phyloP scores from a whole-genome alignment of 2,797 vertebrate genomes.

The Rhabdomys pumilio region DNA sequence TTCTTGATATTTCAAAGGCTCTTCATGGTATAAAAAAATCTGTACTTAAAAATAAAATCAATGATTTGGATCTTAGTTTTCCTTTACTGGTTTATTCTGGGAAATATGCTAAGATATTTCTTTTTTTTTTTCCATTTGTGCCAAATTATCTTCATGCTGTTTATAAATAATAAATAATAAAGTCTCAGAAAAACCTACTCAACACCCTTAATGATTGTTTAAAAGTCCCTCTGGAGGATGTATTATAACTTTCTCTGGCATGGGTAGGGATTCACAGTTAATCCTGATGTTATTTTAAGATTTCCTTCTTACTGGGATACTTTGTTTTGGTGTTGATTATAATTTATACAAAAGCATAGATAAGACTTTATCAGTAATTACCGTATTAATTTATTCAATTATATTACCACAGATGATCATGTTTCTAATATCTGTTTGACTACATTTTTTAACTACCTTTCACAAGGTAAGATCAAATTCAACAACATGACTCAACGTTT shows the following conservation, averaged over 20 bases:
- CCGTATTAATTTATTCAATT: background rate
- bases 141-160: background rate
- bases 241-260: background rate
- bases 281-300: conserved; percentile 1
- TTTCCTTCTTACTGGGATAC: conserved; percentile 48
- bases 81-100: background rate
- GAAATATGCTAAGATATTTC: background rate
- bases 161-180: conserved; percentile 46
- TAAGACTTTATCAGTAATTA: background rate
- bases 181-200: background rate
- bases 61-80: background rate
- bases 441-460: background rate
- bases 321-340: background rate
- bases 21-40: conserved; percentile 5
- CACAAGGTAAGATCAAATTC: background rate
- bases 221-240: conserved; percentile 17
- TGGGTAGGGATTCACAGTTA: background rate
- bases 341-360: conserved; percentile 68
- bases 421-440: background rate
- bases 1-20: conserved; percentile 38
- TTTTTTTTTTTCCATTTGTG: background rate
- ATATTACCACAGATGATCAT: background rate
- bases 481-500: background rate
- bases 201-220: conserved; percentile 18
- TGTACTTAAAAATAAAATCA: background rate